Conservation (phyloP, 2,113 vertebrate genomes). For the Narcine bancroftii region DNA sequence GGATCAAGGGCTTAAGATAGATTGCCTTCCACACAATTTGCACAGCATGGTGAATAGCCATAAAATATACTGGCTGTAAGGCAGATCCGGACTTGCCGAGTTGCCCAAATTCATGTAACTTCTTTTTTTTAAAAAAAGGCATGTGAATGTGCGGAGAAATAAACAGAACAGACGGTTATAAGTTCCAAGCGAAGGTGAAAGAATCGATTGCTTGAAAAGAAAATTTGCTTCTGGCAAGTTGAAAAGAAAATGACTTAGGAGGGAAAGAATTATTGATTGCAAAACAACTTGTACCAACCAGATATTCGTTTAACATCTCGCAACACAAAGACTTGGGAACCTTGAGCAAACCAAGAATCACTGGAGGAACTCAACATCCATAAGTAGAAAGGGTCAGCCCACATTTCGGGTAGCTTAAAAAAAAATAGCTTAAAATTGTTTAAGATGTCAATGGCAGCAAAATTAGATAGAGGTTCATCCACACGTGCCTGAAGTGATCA, state of each 20-base stretch:
- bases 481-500: neutral
- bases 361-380: too few relatives aligned
- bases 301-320: slow-evolving; percentile 1
- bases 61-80: neutral
- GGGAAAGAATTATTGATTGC: slow-evolving; percentile 25
- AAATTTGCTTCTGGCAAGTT: neutral
- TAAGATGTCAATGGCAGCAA: neutral
- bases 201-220: neutral
- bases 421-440: too few relatives aligned
- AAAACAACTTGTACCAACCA: neutral
- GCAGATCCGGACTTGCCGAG: neutral
- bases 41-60: too few relatives aligned
- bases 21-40: too few relatives aligned
- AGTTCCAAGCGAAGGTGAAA: neutral
- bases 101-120: too few relatives aligned
- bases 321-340: too few relatives aligned
- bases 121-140: neutral
- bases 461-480: neutral
- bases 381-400: too few relatives aligned
- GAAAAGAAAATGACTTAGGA: neutral
- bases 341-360: too few relatives aligned
- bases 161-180: neutral
- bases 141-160: neutral
- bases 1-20: too few relatives aligned
- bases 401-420: too few relatives aligned